These are phyloP conservation scores for Ceratina japonica DNA, from an alignment of 1,140 invertebrate species.

Conservation along the genomic window DNA sequence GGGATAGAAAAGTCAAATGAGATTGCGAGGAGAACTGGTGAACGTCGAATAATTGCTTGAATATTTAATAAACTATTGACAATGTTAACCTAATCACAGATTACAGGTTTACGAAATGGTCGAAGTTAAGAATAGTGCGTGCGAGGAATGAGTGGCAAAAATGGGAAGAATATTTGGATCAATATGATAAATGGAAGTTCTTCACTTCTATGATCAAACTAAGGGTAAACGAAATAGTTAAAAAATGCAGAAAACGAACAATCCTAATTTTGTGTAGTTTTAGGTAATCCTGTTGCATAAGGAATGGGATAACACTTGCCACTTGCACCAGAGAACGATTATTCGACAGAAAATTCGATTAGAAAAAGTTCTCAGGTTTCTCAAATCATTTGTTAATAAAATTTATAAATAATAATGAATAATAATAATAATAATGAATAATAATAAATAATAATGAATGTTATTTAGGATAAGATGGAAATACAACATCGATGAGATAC, in stretches of 20 bases:
- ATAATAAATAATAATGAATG: neutral
- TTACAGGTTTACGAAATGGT: constrained; percentile 23
- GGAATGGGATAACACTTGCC: constrained; percentile 16
- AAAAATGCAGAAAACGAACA: neutral
- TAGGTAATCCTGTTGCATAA: neutral
- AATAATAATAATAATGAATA: too few species aligned
- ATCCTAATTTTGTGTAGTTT: neutral
- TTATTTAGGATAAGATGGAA: constrained; percentile 1
- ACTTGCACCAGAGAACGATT: constrained; percentile 8
- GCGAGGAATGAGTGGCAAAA: neutral
- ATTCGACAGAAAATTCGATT: neutral
- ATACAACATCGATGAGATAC: neutral
- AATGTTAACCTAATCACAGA: neutral
- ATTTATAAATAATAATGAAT: neutral
- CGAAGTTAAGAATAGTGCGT: neutral
- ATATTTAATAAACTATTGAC: neutral
- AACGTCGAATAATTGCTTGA: neutral
- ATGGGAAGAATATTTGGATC: neutral
- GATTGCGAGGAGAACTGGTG: too few species aligned
- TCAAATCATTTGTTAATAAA: neutral
- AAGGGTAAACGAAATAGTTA: neutral
- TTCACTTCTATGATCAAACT: neutral
- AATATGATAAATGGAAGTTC: neutral
- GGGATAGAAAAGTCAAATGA: neutral
- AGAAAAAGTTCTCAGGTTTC: constrained; percentile 1